phyloP scores from a whole-genome alignment of 2,888 invertebrate genomes.

The Dasypolia templi region DNA sequence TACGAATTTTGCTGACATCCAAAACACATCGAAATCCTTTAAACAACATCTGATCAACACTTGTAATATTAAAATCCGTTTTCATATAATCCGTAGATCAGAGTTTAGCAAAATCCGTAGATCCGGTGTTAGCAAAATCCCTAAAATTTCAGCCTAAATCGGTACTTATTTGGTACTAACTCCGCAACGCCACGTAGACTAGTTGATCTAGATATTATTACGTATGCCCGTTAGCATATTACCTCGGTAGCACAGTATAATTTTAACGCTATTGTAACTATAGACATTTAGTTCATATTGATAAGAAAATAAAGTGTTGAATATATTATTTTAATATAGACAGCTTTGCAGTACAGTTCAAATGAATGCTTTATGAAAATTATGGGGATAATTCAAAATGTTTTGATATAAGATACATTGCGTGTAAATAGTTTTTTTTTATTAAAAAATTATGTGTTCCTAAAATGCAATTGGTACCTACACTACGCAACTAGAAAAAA shows the following conservation, averaged over 20 bases:
- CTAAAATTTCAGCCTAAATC: constrained; percentile 38
- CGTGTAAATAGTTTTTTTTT: constrained; percentile 27
- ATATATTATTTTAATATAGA: constrained; percentile 32
- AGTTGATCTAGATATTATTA: constrained; percentile 61
- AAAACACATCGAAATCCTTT: neutral
- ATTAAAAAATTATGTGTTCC: constrained; percentile 40
- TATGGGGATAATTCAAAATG: constrained; percentile 13
- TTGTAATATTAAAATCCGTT: constrained; percentile 11
- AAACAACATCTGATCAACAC: neutral
- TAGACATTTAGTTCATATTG: constrained; percentile 51
- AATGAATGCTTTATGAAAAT: constrained; percentile 40
- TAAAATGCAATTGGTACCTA: constrained; percentile 70
- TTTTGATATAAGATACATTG: constrained; percentile 24
- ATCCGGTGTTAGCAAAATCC: constrained; percentile 21
- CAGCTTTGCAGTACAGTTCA: constrained; percentile 46
- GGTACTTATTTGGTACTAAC: constrained; percentile 65
- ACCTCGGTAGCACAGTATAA: constrained; percentile 57
- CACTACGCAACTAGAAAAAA: constrained; percentile 65
- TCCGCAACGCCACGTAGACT: constrained; percentile 61
- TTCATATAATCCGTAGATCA: neutral
- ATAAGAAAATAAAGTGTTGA: constrained; percentile 48
- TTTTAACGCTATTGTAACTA: constrained; percentile 44
- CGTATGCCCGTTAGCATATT: constrained; percentile 54
- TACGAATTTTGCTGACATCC: constrained; percentile 19
- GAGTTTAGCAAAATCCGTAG: neutral